Percentiles rank a stretch among this genome's conserved stretches.
These are phyloP conservation scores for Arnoldichthys spilopterus DNA, from an alignment of 2,797 vertebrate genomes.

Conservation along the genomic window DNA sequence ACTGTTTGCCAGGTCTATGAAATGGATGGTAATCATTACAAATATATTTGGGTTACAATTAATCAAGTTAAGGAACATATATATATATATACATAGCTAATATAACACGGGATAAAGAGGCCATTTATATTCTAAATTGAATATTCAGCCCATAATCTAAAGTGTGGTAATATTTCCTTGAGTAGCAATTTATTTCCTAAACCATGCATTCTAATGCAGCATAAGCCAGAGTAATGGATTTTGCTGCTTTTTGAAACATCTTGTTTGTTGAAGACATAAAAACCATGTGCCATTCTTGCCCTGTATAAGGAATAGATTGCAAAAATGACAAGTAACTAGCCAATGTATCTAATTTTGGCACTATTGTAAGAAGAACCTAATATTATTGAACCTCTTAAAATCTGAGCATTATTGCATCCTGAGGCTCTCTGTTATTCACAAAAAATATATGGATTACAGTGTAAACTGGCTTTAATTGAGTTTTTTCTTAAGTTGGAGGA, in stretches of 20 bases:
- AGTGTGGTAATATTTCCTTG: constrained; percentile 61
- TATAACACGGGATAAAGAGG: constrained; percentile 60
- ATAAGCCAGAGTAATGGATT: constrained; percentile 59
- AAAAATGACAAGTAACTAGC: neutral
- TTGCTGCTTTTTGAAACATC: constrained; percentile 34
- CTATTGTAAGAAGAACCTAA: neutral
- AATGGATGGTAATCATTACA: constrained; percentile 65
- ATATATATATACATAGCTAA: constrained; percentile 41
- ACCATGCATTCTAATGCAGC: constrained; percentile 45
- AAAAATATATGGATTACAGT: no score
- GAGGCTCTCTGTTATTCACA: neutral
- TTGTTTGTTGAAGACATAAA: constrained; percentile 37
- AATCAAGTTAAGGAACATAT: constrained; percentile 64
- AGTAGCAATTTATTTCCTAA: constrained; percentile 64
- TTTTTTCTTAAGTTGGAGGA: no score
- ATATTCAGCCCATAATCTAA: constrained; percentile 60
- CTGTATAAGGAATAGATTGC: neutral
- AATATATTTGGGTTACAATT: constrained; percentile 61
- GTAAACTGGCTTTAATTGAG: no score
- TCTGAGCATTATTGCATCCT: neutral
- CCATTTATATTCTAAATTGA: constrained; percentile 58
- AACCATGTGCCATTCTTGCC: neutral
- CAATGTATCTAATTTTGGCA: neutral
- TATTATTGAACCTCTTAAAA: neutral
- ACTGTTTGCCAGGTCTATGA: constrained; percentile 50